phyloP scores from a whole-genome alignment of 2,888 invertebrate genomes.

The Eumacrocentrus americanus region DNA sequence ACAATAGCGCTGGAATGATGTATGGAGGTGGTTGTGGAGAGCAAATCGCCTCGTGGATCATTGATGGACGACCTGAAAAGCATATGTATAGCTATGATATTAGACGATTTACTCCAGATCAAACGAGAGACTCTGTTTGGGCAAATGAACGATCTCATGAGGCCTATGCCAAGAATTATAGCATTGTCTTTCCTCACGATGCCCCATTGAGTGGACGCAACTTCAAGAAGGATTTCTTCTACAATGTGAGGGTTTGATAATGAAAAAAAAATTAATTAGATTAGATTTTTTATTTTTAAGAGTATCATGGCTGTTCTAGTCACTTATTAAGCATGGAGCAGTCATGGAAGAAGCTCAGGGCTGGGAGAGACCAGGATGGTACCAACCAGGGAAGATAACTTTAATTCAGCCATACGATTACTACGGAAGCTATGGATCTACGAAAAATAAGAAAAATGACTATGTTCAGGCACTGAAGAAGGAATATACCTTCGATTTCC shows the following conservation, averaged over 20 bases:
- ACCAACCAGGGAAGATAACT: constrained; percentile 63
- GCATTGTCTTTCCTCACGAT: constrained; percentile 81
- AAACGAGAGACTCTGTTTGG: constrained; percentile 77
- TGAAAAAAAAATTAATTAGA: background rate
- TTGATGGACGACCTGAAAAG: constrained; percentile 79
- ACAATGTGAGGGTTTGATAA: constrained; percentile 63
- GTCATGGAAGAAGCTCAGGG: constrained; percentile 88
- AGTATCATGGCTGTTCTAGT: constrained; percentile 55
- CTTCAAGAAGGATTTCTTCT: constrained; percentile 71
- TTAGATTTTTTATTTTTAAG: constrained; percentile 8
- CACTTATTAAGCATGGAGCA: constrained; percentile 77
- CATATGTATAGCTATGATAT: constrained; percentile 89
- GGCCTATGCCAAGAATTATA: constrained; percentile 87
- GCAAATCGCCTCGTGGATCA: constrained; percentile 85
- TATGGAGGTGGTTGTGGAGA: constrained; percentile 86
- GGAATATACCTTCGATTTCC: constrained; percentile 83
- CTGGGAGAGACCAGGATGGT: constrained; percentile 91
- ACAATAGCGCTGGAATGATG: constrained; percentile 93
- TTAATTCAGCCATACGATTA: constrained; percentile 81
- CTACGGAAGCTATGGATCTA: constrained; percentile 80
- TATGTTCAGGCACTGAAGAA: constrained; percentile 75
- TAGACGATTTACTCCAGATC: constrained; percentile 78
- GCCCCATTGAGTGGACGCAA: constrained; percentile 83
- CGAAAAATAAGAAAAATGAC: constrained; percentile 69
- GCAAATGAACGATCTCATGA: constrained; percentile 84